Percentiles rank a stretch among this genome's conserved stretches.
Conservation (phyloP, 2,113 vertebrate genomes). For the Corydoras maculifer region DNA sequence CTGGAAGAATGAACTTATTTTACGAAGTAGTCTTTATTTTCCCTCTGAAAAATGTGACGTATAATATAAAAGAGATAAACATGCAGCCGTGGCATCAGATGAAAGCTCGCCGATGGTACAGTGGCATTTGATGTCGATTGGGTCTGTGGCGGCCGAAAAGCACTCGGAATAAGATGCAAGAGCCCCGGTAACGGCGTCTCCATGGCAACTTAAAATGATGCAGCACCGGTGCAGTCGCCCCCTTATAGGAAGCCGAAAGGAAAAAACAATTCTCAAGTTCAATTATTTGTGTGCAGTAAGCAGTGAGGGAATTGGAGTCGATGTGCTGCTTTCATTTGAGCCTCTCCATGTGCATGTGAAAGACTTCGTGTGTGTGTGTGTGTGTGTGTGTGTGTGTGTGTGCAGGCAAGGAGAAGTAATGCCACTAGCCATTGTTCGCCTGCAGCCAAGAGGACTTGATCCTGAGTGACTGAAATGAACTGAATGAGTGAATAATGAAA, state of each 20-base stretch:
- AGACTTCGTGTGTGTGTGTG: neutral
- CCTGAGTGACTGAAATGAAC: conserved; percentile 38
- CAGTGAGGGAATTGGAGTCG: conserved; percentile 9
- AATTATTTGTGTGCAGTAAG: conserved; percentile 28
- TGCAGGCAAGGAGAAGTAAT: neutral
- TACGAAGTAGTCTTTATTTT: too few species aligned
- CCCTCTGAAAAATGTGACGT: too few species aligned
- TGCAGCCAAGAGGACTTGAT: conserved; percentile 32
- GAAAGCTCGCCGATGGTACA: too few species aligned
- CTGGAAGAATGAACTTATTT: too few species aligned
- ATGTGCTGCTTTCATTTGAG: conserved; percentile 12
- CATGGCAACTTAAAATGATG: conserved; percentile 42
- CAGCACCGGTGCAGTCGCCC: conserved; percentile 10
- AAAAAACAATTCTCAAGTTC: conserved; percentile 28
- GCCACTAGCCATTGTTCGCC: conserved; percentile 22
- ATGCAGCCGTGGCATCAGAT: too few species aligned
- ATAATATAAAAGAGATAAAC: too few species aligned
- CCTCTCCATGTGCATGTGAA: neutral
- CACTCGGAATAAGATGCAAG: conserved; percentile 10
- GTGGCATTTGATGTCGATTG: too few species aligned
- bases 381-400: neutral
- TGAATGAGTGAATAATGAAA: conserved; percentile 32
- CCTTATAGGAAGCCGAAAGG: conserved; percentile 9
- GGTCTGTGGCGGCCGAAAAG: neutral
- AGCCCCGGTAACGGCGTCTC: conserved; percentile 35